Evolutionary conservation across 1,140 invertebrate species (phyloP).

Genomic region (Drosophila fuyamai): DNA sequence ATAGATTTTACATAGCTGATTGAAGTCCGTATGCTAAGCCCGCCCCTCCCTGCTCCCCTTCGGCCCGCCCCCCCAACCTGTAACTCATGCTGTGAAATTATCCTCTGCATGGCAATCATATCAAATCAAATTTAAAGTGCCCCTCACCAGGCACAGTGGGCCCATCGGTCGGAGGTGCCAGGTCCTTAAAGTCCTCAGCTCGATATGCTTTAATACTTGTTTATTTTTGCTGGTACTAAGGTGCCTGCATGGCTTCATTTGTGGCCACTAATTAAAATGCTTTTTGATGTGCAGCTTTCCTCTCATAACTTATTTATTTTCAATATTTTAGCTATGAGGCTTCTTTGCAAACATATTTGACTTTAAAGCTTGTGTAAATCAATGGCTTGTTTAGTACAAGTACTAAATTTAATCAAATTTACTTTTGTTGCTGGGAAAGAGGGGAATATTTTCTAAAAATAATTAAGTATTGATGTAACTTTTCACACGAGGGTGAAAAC

Average conservation of each 20-base stretch:
- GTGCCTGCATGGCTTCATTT: neutral
- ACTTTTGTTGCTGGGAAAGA: too few relatives aligned
- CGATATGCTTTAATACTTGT: neutral
- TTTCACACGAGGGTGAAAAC: too few relatives aligned
- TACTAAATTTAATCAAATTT: too few relatives aligned
- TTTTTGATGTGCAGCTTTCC: neutral
- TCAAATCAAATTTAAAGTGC: slow-evolving; percentile 74
- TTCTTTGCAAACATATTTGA: too few relatives aligned
- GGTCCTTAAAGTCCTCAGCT: neutral
- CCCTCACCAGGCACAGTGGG: slow-evolving; percentile 34
- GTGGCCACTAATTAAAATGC: neutral
- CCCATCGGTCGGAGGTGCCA: neutral
- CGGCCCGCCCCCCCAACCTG: neutral
- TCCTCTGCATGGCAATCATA: slow-evolving; percentile 58
- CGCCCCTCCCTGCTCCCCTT: neutral
- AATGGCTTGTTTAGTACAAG: too few relatives aligned
- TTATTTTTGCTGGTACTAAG: neutral
- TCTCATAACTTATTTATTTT: neutral
- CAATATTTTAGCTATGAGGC: neutral
- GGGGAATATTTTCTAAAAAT: too few relatives aligned
- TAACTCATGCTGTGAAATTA: slow-evolving; percentile 54
- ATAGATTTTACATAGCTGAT: slow-evolving; percentile 83
- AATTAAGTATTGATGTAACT: too few relatives aligned
- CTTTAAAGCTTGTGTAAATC: too few relatives aligned
- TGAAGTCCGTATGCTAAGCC: slow-evolving; percentile 72